Conservation (phyloP, 2,888 invertebrate species). For the Tetrapedia diversipes region DNA sequence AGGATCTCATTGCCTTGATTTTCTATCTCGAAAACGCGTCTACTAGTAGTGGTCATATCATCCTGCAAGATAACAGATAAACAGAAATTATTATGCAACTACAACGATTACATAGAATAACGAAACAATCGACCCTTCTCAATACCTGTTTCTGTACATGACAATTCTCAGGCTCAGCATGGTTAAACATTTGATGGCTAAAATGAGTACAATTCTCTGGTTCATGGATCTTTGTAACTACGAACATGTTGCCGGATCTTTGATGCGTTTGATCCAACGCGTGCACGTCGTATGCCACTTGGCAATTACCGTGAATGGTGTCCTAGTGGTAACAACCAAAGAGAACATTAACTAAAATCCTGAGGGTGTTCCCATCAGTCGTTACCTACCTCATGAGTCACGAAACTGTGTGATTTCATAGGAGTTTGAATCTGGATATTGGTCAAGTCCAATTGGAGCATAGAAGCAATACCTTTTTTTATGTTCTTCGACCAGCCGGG, state of each 20-base stretch:
- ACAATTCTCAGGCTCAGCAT: constrained; percentile 68
- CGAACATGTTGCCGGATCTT: constrained; percentile 60
- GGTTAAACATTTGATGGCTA: constrained; percentile 70
- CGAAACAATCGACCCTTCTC: not conserved
- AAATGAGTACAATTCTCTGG: constrained; percentile 73
- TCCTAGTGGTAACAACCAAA: constrained; percentile 83
- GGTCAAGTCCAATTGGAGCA: constrained; percentile 80
- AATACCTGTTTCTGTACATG: constrained; percentile 62
- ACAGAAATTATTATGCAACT: not conserved
- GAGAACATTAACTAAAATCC: constrained; percentile 80
- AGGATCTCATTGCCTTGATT: constrained; percentile 63
- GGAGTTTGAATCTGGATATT: constrained; percentile 64
- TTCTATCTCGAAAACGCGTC: constrained; percentile 68
- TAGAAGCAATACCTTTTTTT: constrained; percentile 81
- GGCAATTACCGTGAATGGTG: constrained; percentile 80
- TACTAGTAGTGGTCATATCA: constrained; percentile 67
- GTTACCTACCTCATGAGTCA: constrained; percentile 81
- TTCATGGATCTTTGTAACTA: constrained; percentile 78
- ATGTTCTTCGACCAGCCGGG: constrained; percentile 81
- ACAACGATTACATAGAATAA: not conserved
- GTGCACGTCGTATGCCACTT: constrained; percentile 77
- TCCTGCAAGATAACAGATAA: constrained; percentile 51
- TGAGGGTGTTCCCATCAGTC: constrained; percentile 79
- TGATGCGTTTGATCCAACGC: constrained; percentile 50
- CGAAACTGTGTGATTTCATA: constrained; percentile 73